These are phyloP conservation scores for Aeoliscus strigatus DNA, from an alignment of 2,797 vertebrate species.

Conservation along the genomic window DNA sequence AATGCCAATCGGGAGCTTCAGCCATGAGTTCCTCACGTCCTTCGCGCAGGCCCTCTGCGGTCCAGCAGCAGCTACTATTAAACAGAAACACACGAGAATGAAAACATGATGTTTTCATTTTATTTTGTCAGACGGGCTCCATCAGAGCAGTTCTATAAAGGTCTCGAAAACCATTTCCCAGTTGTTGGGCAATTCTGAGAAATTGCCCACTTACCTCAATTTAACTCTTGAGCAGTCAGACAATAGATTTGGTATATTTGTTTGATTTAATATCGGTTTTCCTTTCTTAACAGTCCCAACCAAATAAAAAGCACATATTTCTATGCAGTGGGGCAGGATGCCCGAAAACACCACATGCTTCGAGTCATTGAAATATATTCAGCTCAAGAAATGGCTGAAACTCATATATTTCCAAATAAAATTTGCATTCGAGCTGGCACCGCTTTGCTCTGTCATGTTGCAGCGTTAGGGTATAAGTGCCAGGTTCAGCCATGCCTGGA, in stretches of 20 bases:
- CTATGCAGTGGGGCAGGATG: constrained; percentile 17
- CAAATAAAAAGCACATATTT: constrained; percentile 27
- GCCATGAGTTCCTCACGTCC: constrained; percentile 26
- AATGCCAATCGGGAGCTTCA: constrained; percentile 69
- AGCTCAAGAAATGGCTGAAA: constrained; percentile 17
- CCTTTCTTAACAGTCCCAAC: constrained; percentile 12
- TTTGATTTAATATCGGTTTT: constrained; percentile 21
- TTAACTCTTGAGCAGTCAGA: constrained; percentile 12
- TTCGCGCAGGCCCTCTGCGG: constrained; percentile 19
- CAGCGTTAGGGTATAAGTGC: constrained; percentile 40
- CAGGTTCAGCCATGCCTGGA: constrained; percentile 47
- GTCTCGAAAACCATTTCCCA: constrained; percentile 13
- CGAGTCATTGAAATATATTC: constrained; percentile 22
- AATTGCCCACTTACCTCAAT: constrained; percentile 6
- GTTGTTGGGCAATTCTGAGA: constrained; percentile 7
- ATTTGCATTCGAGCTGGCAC: constrained; percentile 34
- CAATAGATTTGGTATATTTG: constrained; percentile 8
- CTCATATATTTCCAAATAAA: constrained; percentile 43
- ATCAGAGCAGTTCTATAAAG: constrained; percentile 8
- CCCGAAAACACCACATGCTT: constrained; percentile 16
- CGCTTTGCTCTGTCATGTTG: constrained; percentile 35
- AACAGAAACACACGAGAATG: constrained; percentile 22
- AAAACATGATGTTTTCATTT: constrained; percentile 28
- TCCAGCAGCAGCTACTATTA: constrained; percentile 12
- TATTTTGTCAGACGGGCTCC: constrained; percentile 12